Percentiles rank a stretch among this genome's conserved stretches.
Conservation (phyloP, 2,797 vertebrate genomes). For the Lithobates sylvaticus region DNA sequence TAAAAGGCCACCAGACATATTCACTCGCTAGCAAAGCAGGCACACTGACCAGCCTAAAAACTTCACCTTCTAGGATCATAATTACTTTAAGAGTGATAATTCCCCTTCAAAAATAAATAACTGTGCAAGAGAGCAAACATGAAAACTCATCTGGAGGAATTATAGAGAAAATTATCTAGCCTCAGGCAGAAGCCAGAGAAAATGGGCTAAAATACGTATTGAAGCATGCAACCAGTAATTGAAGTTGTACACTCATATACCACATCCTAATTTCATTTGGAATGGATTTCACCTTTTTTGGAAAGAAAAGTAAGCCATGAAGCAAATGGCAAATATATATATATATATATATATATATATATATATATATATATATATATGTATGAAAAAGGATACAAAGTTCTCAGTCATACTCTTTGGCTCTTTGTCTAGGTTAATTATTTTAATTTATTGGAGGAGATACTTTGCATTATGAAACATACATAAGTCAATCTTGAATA, state of each 20-base stretch:
- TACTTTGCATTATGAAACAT: background rate
- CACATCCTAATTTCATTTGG: slow-evolving; percentile 12
- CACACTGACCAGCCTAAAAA: background rate
- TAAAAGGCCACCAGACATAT: background rate
- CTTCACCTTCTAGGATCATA: background rate
- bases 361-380: background rate
- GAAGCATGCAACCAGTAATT: slow-evolving; percentile 7
- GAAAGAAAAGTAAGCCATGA: background rate
- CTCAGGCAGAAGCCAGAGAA: slow-evolving; percentile 1
- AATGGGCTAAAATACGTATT: background rate
- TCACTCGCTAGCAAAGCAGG: background rate
- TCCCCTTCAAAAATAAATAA: slow-evolving; percentile 12
- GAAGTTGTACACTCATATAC: slow-evolving; percentile 5
- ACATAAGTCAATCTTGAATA: background rate
- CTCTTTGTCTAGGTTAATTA: background rate
- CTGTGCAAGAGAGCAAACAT: slow-evolving; percentile 10
- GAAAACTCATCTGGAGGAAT: slow-evolving; percentile 10
- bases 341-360: background rate
- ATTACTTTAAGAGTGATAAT: slow-evolving; percentile 15
- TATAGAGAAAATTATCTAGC: slow-evolving; percentile 5
- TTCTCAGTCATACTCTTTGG: background rate
- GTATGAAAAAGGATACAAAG: background rate
- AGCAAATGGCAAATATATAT: background rate
- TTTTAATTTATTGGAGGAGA: background rate
- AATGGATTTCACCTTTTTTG: slow-evolving; percentile 3